Evolutionary conservation across 2,797 vertebrate genomes (phyloP).

Genomic region (Cyclopterus lumpus): DNA sequence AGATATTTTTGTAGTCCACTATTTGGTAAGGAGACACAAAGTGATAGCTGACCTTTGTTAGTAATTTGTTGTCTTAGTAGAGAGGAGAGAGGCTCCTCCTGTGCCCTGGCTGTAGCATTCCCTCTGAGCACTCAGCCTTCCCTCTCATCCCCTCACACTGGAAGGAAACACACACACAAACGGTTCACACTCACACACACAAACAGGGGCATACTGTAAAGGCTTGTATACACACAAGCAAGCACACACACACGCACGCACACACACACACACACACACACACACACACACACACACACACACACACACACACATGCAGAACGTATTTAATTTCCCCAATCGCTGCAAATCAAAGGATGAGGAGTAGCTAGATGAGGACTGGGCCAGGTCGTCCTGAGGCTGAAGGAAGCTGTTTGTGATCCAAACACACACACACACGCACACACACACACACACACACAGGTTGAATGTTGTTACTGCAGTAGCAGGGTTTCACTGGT

Average conservation of each 20-base stretch:
- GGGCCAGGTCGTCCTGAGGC: constrained; percentile 40
- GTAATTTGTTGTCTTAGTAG: constrained; percentile 40
- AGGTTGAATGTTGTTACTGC: background rate
- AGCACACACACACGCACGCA: constrained; percentile 10
- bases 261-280: background rate
- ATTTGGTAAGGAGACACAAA: constrained; percentile 47
- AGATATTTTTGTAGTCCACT: constrained; percentile 66
- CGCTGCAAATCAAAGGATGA: constrained; percentile 41
- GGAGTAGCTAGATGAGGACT: constrained; percentile 19
- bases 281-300: background rate
- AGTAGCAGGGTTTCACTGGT: background rate
- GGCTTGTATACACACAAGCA: background rate
- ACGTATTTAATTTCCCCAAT: constrained; percentile 46
- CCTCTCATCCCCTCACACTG: constrained; percentile 27
- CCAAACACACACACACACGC: background rate
- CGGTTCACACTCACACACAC: constrained; percentile 3
- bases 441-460: constrained; percentile 7
- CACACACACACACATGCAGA: constrained; percentile 8
- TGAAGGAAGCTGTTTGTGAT: constrained; percentile 38
- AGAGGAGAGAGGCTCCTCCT: constrained; percentile 35
- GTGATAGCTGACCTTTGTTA: constrained; percentile 49
- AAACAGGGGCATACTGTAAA: constrained; percentile 5
- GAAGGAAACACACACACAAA: constrained; percentile 37
- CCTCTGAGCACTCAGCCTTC: constrained; percentile 53
- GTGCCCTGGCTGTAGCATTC: constrained; percentile 54